phyloP scores from a whole-genome alignment of 2,113 vertebrate species.

The Silurus meridionalis region DNA sequence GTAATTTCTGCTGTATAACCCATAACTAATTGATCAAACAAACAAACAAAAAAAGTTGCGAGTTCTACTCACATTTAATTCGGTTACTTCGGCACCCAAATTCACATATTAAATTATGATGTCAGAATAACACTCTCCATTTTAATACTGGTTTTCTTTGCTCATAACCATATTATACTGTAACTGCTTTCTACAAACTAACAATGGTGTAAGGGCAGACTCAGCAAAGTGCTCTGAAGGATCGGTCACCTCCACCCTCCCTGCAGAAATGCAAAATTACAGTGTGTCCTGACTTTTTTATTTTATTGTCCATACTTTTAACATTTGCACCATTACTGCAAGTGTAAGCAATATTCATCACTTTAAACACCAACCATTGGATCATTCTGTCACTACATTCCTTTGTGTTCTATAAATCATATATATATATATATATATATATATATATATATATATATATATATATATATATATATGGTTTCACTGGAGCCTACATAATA shows the following conservation, averaged over 20 bases:
- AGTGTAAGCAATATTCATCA: neutral
- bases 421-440: too few species aligned
- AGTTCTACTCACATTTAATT: too few species aligned
- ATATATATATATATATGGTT: neutral
- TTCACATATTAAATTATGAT: neutral
- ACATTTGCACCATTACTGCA: neutral
- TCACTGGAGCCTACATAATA: neutral
- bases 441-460: too few species aligned
- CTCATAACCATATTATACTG: neutral
- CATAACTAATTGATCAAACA: neutral
- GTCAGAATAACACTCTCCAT: neutral
- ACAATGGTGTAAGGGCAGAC: neutral
- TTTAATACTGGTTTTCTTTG: neutral
- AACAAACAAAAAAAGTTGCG: neutral
- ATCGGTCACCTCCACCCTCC: neutral
- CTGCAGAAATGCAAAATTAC: neutral
- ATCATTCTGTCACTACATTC: neutral
- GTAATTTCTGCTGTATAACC: neutral
- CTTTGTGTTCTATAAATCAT: neutral
- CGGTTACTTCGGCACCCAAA: neutral
- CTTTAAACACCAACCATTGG: neutral
- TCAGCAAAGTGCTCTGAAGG: neutral
- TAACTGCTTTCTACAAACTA: neutral
- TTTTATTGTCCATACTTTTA: neutral
- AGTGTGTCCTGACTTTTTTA: too few species aligned